phyloP scores from a whole-genome alignment of 1,140 invertebrate species.

The Leptinotarsa lineolata region DNA sequence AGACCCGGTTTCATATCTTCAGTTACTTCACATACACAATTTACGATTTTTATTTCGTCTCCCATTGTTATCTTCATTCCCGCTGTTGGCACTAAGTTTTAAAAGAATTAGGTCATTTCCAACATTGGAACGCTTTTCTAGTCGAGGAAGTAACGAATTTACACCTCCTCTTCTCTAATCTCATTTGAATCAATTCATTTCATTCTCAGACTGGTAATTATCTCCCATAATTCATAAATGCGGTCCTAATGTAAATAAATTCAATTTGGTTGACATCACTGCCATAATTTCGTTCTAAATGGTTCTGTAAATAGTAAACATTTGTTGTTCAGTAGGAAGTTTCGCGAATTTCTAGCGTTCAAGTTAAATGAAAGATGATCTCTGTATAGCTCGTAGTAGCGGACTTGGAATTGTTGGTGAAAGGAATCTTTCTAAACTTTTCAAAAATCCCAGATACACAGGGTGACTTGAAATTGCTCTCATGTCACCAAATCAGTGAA shows the following conservation, averaged over 20 bases:
- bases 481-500: too few species aligned
- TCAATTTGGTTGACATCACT: neutral
- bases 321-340: neutral
- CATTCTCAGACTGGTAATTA: neutral
- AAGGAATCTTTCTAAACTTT: too few species aligned
- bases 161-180: neutral
- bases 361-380: neutral
- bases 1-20: too few species aligned
- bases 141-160: conserved; percentile 5
- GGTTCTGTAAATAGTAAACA: conserved; percentile 5
- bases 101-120: conserved; percentile 2
- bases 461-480: too few species aligned
- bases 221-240: neutral
- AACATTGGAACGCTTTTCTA: neutral
- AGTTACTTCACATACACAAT: too few species aligned
- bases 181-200: neutral
- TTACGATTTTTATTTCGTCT: too few species aligned
- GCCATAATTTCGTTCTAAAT: neutral
- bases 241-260: neutral
- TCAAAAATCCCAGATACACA: too few species aligned
- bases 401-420: too few species aligned
- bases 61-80: too few species aligned
- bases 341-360: neutral
- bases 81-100: neutral
- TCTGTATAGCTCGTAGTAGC: too few species aligned